Percentiles rank a stretch among this genome's conserved stretches.
Conservation (phyloP, 2,113 vertebrate species). For the Plecotus auritus region DNA sequence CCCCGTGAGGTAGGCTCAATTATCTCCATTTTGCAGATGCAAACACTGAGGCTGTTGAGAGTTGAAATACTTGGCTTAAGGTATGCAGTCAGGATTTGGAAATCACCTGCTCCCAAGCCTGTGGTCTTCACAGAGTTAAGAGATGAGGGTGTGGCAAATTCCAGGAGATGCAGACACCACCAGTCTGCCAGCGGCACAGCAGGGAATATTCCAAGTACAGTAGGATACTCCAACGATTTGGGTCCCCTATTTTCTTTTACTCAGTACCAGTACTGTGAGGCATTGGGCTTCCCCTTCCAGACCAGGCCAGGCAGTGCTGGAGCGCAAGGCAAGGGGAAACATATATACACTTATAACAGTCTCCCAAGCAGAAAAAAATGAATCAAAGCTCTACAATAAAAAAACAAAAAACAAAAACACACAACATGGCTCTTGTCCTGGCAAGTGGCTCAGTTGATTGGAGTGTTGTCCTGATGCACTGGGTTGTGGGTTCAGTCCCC, state of each 20-base stretch:
- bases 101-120: not conserved
- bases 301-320: not conserved
- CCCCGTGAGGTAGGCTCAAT: not conserved
- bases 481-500: not conserved
- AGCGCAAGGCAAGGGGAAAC: not conserved
- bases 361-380: not conserved
- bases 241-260: not conserved
- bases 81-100: not conserved
- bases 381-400: not conserved
- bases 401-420: not conserved
- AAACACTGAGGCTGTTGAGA: not conserved
- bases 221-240: too few species aligned
- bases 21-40: not conserved
- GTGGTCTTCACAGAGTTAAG: not conserved
- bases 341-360: too few species aligned
- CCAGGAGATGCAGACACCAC: not conserved
- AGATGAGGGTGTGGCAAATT: not conserved
- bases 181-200: not conserved
- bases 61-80: not conserved
- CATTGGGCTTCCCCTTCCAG: not conserved
- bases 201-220: not conserved
- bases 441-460: not conserved
- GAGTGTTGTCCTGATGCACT: not conserved
- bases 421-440: not conserved
- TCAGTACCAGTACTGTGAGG: rapidly evolving